Base-by-base conservation (phyloP, 2,113 vertebrate genomes). In the Alaudala cheleensis region DNA sequence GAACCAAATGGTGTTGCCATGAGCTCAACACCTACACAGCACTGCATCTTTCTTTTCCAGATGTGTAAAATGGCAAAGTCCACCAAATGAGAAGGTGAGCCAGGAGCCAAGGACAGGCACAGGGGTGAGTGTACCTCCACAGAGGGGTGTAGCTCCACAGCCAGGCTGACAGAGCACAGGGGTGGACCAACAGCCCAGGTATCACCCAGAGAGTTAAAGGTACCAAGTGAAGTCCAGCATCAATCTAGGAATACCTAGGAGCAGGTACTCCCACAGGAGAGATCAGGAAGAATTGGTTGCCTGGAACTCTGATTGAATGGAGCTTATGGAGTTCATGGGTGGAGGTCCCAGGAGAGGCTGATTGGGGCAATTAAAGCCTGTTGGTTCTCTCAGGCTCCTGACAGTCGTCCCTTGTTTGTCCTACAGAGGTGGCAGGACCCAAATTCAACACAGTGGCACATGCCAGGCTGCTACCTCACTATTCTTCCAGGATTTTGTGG, bases 371-470 rank as follows among this genome's bases (percentile, higher is more conserved):
- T 24, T 70, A 39, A 74, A 88, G 19, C 26, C 33, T 58, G 10
- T 51, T 74, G 33, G 26, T 84, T 83, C 4, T 17, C 26, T 57
- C 26, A 62, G 34, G 19, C 25, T 90, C 39, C 28, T 54, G 54
- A 18, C 2, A 82, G n/a, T 61, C 8, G 6, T 67, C 4, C 21
- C 11, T 66, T 70, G 29, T 66, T 92, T 77, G 74, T 19, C 21
- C 29, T 86, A 12, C 0, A 78, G 21, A 34, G 9, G 29, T 31
- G 33, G 19, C 14, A 62, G 33, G 14, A 72, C 12, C 31, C 9
- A 7, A 40, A 6, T 37, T 69, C 11, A 60, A 57, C 4, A 45
- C 2, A 18, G 15, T 3, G 1, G 39, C 5, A 20, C 0, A 0
- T 51, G 6, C 18, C 4, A 56, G 19, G 10, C 33, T 71, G 53